Base-by-base conservation (phyloP, 2,888 invertebrate genomes). In the Phorcus lineatus region DNA sequence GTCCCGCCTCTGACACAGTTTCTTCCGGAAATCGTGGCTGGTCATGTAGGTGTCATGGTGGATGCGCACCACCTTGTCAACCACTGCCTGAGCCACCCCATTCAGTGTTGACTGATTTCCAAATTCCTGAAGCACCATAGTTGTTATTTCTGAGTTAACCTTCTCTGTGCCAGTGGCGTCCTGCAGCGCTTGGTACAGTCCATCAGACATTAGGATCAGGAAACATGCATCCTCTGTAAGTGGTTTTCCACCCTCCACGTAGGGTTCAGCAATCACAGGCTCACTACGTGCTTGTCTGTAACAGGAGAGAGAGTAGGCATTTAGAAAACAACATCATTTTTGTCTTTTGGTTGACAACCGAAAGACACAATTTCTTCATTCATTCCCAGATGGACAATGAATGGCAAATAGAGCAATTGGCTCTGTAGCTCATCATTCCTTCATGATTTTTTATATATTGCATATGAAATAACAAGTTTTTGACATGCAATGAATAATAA, bases 11-110 rank as follows among this genome's bases (percentile, higher is more conserved):
- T 93, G 93, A 81, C 93, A 93, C 77, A 87, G 81, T 22, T 78
- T 83, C 81, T 90, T 91, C 22, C 86, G 84, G 55, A 87, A 87
- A 28, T 82, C 88, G 7, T 83, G 83, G 11, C 87, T 90, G 55
- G 90, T 95, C 93, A 96, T 95, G 90, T 95, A 96, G 82, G 95
- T 95, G 70, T 96, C 96, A 66, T 96, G 96, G 91, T 97, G 97
- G 81, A 96, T 95, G n/a, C 96, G 94, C 17, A 96, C 96, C 0
- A 97, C 95, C 92, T 96, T 96, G 90, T 97, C 96, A 0, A 97
- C 95, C 0, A 97, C 97, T 0, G 96, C 96, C 93, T 97, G 97
- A 17, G 97, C 96, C 70, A 97, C 97, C 53, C 96, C 95, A 24
- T 95, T 95, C 85, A 97, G 94, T 17, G 97, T 96, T 0, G 96